Evolutionary conservation across 2,797 vertebrate species (phyloP).

Genomic region (Salarias fasciatus): DNA sequence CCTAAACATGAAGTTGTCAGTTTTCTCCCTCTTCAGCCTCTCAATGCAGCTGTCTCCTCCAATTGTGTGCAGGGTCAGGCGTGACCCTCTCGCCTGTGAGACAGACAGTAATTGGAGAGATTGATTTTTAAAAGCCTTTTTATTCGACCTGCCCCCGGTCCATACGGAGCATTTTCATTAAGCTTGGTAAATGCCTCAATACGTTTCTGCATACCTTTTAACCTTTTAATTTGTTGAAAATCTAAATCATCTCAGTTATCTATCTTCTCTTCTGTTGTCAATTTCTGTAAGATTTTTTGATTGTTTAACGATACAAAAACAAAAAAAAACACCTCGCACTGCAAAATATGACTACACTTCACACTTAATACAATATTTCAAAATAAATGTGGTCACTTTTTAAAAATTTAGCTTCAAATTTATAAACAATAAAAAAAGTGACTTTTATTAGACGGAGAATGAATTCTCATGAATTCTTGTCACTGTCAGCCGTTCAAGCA

Average conservation of each 20-base stretch:
- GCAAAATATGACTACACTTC: too few species aligned
- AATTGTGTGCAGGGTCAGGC: conserved; percentile 77
- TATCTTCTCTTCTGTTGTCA: conserved; percentile 2
- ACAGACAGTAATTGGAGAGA: conserved; percentile 76
- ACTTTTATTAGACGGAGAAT: too few species aligned
- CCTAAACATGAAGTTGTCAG: conserved; percentile 82
- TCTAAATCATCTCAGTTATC: background rate
- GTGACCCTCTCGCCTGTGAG: conserved; percentile 72
- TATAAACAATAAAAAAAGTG: too few species aligned
- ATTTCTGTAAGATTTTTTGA: too few species aligned
- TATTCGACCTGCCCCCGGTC: conserved; percentile 79
- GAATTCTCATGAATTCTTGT: too few species aligned
- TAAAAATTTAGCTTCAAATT: too few species aligned
- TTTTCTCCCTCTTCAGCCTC: conserved; percentile 39
- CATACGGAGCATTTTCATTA: conserved; percentile 54
- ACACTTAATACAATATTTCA: too few species aligned
- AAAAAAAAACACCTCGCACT: too few species aligned
- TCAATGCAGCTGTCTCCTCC: conserved; percentile 72
- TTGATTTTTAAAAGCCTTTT: conserved; percentile 76
- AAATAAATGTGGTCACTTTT: too few species aligned
- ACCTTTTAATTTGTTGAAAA: conserved; percentile 2
- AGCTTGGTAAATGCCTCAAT: conserved; percentile 61
- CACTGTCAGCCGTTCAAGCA: too few species aligned
- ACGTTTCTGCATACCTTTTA: conserved; percentile 9
- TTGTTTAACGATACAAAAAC: conserved; percentile 9